Conservation (phyloP, 2,797 vertebrate species). For the Tragopan temminckii region DNA sequence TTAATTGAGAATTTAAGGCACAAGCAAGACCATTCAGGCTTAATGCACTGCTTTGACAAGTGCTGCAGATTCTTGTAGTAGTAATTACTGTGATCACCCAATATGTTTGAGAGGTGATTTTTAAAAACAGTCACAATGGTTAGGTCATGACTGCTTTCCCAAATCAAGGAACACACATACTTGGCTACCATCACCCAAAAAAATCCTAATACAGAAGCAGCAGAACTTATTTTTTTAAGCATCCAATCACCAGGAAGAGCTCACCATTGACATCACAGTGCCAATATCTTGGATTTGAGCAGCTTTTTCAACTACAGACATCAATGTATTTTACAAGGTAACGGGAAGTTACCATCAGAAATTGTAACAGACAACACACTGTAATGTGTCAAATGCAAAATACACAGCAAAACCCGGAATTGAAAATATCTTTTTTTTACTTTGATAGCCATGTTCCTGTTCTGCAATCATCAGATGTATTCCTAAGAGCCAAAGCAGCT, state of each 20-base stretch:
- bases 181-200: not conserved
- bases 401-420: not conserved
- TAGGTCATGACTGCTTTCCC: not conserved
- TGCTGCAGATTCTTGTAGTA: not conserved
- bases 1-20: not conserved
- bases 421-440: not conserved
- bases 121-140: not conserved
- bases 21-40: not conserved
- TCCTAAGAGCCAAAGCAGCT: not conserved
- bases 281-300: not conserved
- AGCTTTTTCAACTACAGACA: not conserved
- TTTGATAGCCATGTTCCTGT: not conserved
- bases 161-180: not conserved
- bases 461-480: conserved; percentile 17
- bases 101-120: not conserved
- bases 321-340: not conserved
- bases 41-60: not conserved
- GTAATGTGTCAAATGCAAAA: not conserved
- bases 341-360: not conserved
- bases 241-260: not conserved
- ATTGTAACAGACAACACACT: not conserved
- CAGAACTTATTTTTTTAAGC: not conserved
- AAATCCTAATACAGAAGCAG: not conserved
- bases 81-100: not conserved
- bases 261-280: not conserved